These are phyloP conservation scores for Drosophila sp. DNA, from an alignment of 1,140 invertebrate species.

Conservation along the genomic window DNA sequence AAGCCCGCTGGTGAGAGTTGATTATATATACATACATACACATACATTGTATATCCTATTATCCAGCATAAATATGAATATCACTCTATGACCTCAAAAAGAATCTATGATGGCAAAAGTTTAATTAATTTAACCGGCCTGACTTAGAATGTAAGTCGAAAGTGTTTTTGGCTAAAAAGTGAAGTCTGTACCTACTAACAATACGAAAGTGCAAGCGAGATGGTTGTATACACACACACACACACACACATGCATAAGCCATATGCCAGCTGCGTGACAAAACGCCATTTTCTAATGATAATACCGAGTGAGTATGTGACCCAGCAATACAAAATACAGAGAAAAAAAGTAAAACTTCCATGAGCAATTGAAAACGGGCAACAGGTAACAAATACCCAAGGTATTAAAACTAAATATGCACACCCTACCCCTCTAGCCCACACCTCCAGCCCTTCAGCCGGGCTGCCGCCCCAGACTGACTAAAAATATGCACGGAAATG, in stretches of 20 bases:
- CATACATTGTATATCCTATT: background rate
- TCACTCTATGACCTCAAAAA: background rate
- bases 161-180: constrained; percentile 30
- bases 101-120: constrained; percentile 3
- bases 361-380: constrained; percentile 76
- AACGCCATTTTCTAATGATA: constrained; percentile 82
- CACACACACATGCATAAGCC: constrained; percentile 14
- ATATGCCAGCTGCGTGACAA: constrained; percentile 75
- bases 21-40: background rate
- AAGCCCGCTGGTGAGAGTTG: constrained; percentile 44
- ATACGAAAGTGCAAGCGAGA: constrained; percentile 33
- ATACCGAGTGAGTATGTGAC: constrained; percentile 55
- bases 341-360: constrained; percentile 61
- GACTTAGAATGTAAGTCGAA: constrained; percentile 38
- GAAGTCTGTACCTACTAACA: background rate
- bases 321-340: constrained; percentile 52
- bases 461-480: constrained; percentile 26
- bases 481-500: constrained; percentile 82
- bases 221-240: constrained; percentile 23
- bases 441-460: constrained; percentile 10
- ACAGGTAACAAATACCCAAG: constrained; percentile 79
- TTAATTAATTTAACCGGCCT: constrained; percentile 39
- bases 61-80: background rate
- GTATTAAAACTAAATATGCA: constrained; percentile 82
- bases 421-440: constrained; percentile 19